Conservation (phyloP, 2,113 vertebrate species). For the Callospermophilus lateralis region DNA sequence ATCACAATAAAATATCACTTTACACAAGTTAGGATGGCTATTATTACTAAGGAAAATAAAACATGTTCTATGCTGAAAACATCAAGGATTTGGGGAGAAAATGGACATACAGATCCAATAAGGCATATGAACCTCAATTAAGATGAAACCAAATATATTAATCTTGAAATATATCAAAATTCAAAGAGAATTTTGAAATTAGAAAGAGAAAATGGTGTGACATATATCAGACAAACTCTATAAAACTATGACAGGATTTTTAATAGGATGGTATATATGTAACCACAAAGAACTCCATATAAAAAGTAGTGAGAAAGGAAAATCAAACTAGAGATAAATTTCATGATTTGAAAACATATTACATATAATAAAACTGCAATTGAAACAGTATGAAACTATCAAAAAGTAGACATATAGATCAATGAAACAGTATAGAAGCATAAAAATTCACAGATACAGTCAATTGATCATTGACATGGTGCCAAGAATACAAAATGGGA, state of each 20-base stretch:
- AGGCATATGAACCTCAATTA: neutral
- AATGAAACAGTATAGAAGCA: neutral
- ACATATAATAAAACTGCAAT: neutral
- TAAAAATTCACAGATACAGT: neutral
- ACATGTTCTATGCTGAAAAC: too few relatives aligned
- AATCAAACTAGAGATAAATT: neutral
- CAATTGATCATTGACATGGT: neutral
- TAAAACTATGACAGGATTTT: neutral
- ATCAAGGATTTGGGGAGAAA: neutral
- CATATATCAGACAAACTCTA: neutral
- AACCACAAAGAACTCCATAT: neutral
- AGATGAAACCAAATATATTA: neutral
- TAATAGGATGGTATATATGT: neutral
- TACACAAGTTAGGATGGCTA: too few relatives aligned
- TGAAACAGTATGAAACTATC: neutral
- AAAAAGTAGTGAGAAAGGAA: neutral
- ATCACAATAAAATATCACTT: too few relatives aligned
- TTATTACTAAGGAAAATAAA: too few relatives aligned
- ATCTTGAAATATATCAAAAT: neutral
- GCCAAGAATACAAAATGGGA: neutral
- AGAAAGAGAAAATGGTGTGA: neutral
- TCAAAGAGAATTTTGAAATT: neutral
- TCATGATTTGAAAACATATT: neutral
- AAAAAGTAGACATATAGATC: neutral
- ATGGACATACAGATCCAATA: neutral